Evolutionary conservation across 2,797 vertebrate genomes (phyloP), one percentile per base, ranked within the genome.

Genomic region (Selene dorsalis): DNA sequence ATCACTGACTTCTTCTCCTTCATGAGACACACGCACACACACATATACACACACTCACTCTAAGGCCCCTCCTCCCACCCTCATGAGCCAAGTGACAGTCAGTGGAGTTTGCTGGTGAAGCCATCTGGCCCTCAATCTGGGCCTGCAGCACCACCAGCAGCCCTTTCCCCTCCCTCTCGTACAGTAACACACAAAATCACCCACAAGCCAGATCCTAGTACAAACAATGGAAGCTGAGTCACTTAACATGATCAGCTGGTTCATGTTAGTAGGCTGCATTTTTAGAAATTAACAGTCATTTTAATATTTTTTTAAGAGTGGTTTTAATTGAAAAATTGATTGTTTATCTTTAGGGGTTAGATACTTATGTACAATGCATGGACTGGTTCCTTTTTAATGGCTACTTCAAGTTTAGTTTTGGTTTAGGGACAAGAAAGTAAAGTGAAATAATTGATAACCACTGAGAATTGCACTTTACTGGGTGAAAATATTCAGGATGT

Each of bases 81-180:
- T 30, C 74, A 75, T 0, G 48, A 85, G 69, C 66, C 66, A 60
- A 83, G 84, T 83, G 78, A 61, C 72, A 79, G 82, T 85, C 84
- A 48, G 70, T 84, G 53, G 80, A 66, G 75, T 86, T 88, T 88
- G 78, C 87, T 63, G 82, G 75, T 87, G 71, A 73, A 85, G 83
- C 93, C 94, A 95, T 94, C 93, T 95, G 94, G 72, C 63, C 84
- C 28, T 87, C 92, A 93, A 85, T 93, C 90, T 94, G 92, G 80
- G 53, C 59, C 67, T 26, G 41, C 48, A 50, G 59, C 20, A 61
- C 53, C 70, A 80, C 55, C 80, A 73, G 61, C 80, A 77, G 70
- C 77, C 56, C 72, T 76, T 75, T 76, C 78, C 78, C 75, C 63
- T 77, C 63, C 71, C 52, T 16, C 66, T 72, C 68, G 68, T 64